Evolutionary conservation across 2,113 vertebrate species (phyloP).

Genomic region (Chascanopsetta lugubris): DNA sequence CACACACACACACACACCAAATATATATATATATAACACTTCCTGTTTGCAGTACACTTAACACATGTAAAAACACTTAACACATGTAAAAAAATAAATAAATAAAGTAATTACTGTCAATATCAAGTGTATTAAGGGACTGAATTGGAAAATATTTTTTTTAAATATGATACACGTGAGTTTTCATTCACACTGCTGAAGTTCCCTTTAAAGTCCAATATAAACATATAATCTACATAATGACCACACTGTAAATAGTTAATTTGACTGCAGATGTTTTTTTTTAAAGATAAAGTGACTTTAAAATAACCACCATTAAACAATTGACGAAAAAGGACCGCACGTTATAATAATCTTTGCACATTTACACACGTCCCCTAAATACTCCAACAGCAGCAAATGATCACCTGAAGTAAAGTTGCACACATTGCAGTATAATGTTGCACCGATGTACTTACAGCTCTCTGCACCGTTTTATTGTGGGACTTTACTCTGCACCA

Average conservation of each 20-base stretch:
- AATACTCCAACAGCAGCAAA: conserved; percentile 2
- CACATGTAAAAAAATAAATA: too few relatives aligned
- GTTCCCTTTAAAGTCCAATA: conserved; percentile 6
- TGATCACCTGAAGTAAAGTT: background rate
- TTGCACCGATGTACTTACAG: conserved; percentile 66
- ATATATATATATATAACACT: too few relatives aligned
- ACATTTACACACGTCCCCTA: background rate
- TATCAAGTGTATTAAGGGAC: background rate
- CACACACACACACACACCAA: too few relatives aligned
- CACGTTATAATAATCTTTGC: background rate
- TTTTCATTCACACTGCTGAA: background rate
- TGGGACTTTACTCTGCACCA: conserved; percentile 59
- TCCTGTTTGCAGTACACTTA: background rate
- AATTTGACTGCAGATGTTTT: too few relatives aligned
- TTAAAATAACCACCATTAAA: background rate
- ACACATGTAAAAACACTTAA: background rate
- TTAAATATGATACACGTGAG: too few relatives aligned
- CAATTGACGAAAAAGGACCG: background rate
- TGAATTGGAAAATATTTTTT: too few relatives aligned
- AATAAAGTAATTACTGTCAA: background rate
- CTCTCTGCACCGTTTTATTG: conserved; percentile 55
- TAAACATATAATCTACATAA: too few relatives aligned
- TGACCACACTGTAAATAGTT: too few relatives aligned
- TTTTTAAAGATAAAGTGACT: too few relatives aligned
- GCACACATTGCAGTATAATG: background rate